Conservation (phyloP, 2,888 invertebrate species). For the Tetragnatha montana region DNA sequence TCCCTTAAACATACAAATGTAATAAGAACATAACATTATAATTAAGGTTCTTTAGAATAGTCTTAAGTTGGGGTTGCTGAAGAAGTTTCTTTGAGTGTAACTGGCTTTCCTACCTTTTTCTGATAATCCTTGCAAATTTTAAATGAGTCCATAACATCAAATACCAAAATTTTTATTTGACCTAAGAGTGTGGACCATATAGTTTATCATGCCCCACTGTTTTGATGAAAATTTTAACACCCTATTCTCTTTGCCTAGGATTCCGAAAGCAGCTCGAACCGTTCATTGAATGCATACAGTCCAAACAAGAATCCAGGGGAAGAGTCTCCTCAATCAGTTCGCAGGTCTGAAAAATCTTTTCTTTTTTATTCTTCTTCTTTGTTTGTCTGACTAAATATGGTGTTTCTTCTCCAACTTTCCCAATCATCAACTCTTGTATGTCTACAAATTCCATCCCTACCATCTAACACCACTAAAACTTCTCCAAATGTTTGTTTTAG, state of each 20-base stretch:
- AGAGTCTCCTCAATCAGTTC: conserved; percentile 57
- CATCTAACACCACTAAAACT: background rate
- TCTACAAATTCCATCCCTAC: background rate
- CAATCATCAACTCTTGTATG: background rate
- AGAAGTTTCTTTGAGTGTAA: no score
- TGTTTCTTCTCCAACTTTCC: background rate
- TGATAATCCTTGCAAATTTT: no score
- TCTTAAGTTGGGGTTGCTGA: no score
- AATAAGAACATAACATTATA: no score
- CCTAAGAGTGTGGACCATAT: no score
- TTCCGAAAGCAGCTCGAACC: conserved; percentile 50
- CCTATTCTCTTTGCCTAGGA: conserved; percentile 13
- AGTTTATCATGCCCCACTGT: no score
- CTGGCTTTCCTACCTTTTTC: no score
- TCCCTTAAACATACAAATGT: no score
- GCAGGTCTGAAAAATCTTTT: conserved; percentile 25
- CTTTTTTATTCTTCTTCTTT: background rate
- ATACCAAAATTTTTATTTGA: no score
- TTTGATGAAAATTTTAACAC: no score
- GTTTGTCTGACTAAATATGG: background rate
- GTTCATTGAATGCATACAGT: conserved; percentile 78
- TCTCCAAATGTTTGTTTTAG: background rate
- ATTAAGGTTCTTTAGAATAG: no score
- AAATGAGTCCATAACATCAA: no score
- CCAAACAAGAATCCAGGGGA: conserved; percentile 77